Conservation (phyloP, 2,113 vertebrate species). For the Solea solea region DNA sequence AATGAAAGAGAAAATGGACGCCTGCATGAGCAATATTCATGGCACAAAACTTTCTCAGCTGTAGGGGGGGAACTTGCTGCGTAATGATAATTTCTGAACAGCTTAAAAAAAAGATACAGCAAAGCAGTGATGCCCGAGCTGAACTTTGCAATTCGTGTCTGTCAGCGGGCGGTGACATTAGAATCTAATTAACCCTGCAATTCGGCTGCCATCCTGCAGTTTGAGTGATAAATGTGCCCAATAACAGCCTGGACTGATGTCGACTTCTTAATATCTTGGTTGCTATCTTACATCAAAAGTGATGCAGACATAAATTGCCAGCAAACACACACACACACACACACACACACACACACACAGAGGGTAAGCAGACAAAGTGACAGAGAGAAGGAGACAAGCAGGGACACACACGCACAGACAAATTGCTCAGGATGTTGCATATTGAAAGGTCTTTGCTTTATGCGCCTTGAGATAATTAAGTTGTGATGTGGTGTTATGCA, state of each 20-base stretch:
- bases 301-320: conserved; percentile 30
- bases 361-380: conserved; percentile 29
- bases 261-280: conserved; percentile 33
- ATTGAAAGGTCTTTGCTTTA: not conserved
- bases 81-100: conserved; percentile 2
- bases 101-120: not conserved
- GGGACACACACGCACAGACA: conserved; percentile 19
- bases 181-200: not conserved
- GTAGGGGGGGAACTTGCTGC: not conserved
- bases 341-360: conserved; percentile 45
- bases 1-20: conserved; percentile 57
- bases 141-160: conserved; percentile 11
- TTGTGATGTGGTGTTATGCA: too few species aligned
- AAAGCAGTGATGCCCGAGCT: not conserved
- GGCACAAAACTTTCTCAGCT: conserved; percentile 13
- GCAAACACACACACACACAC: conserved; percentile 41
- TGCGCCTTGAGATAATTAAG: too few species aligned
- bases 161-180: not conserved
- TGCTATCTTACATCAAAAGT: conserved; percentile 1
- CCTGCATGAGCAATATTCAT: conserved; percentile 10
- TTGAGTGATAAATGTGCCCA: conserved; percentile 31
- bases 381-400: conserved; percentile 17
- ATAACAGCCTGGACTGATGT: not conserved
- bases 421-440: conserved; percentile 13
- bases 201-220: not conserved